Evolutionary conservation across 2,888 invertebrate species (phyloP), one percentile per base, ranked within the genome.

Genomic region (Leptarthrus brevirostris): DNA sequence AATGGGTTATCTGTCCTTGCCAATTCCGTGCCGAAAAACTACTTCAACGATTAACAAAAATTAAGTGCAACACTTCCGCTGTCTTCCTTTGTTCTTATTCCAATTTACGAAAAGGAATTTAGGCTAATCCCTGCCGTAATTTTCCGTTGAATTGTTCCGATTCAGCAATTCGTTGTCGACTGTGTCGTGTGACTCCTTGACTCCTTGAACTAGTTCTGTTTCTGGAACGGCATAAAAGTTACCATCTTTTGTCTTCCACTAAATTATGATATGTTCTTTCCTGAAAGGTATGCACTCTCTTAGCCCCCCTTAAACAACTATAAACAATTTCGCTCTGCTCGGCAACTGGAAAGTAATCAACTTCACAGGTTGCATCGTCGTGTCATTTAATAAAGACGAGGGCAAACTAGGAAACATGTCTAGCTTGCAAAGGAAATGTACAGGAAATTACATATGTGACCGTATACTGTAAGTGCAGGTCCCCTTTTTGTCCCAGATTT

Each of bases 321-420:
- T 58, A 58, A 58, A 58, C 58, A 18, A 30, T 58, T 40, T 58
- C 18, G 36, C 20, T 44, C 22, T 20, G 20, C 20, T 44, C 22
- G 12, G 20, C 16, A 24, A 4, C 47, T 40, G 5, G 44, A 64
- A 47, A 47, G 64, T 16, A 64, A 40, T 64, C 64, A 40, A 44
- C 26, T 24, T 64, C 24, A 8, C 47, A 64, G 64, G 26, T 24
- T 64, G 44, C 64, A 64, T 16, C 64, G 61, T 61, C n/a, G 64
- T 64, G 64, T 40, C 64, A 64, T 64, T 14, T 26, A 64, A 64
- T 47, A 64, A 64, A 44, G 24, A 22, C 26, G 44, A 40, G 40
- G 22, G 44, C 24, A 64, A 64, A 64, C 44, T 44, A 44, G 18
- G 14, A 44, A 44, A 14, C 64, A 44, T 40, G 64, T 20, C 44